Base-by-base conservation (phyloP, 2,113 vertebrate genomes). In the Strix aluco region DNA sequence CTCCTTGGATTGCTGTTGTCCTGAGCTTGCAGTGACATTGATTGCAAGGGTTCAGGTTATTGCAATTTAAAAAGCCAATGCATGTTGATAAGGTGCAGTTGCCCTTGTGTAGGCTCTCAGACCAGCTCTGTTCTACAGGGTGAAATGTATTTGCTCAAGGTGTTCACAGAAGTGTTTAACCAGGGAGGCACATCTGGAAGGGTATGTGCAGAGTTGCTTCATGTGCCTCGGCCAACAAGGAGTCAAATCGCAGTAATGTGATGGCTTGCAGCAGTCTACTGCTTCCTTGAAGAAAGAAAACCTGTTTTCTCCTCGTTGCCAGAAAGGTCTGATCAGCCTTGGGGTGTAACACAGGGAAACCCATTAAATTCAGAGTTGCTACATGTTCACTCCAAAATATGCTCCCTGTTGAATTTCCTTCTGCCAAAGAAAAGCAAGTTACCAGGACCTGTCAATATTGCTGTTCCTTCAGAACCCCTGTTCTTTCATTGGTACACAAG, bases 231-330 rank as follows among this genome's bases (percentile, higher is more conserved):
- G 65, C n/a, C 66, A 66, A 10, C 7, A 12, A 9, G 23, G 30
- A 74, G n/a, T 5, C 1, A 6, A 40, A 61, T 55, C 2, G 0
- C n/a, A 38, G 44, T 40, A 29, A 6, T 3, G 3, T 3, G 29
- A 7, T 47, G 58, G 12, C 52, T 88, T 88, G 13, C 20, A 72
- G 74, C 61, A 92, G 14, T 22, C 36, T 71, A 1, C 10, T 3
- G 6, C n/a, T 70, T 87, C 62, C 46, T 88, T 82, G 81, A 34
- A 85, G 66, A 70, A 75, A 27, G 14, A 59, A 90, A 89, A 69
- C 44, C 36, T 51, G 11, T 42, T 73, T 93, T 62, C 6, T 61
- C 17, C 72, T 67, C 5, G 0, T 30, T 55, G 47, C 47, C 32
- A 59, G 70, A 20, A 78, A 80, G 47, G 26, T 44, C n/a, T 82